phyloP scores from a whole-genome alignment of 2,113 vertebrate species.

The Calyptomena viridis region DNA sequence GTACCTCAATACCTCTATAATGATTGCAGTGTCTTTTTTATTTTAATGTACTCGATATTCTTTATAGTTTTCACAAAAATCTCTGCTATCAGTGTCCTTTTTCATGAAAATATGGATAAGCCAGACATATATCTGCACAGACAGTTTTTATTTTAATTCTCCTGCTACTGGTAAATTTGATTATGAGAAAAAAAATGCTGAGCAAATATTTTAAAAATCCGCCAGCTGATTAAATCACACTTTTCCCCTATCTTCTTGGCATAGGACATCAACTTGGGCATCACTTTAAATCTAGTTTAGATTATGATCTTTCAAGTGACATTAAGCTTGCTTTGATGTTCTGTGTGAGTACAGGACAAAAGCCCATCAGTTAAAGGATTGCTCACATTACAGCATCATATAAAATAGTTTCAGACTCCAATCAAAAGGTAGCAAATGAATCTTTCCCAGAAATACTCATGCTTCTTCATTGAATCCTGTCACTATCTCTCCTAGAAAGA shows the following conservation, averaged over 20 bases:
- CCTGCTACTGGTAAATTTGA: conserved; percentile 3
- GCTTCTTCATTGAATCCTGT: neutral
- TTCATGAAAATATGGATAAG: neutral
- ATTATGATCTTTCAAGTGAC: conserved; percentile 41
- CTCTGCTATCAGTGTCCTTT: neutral
- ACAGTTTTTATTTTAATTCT: conserved; percentile 25
- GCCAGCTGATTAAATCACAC: conserved; percentile 22
- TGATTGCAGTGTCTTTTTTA: neutral
- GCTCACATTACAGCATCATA: neutral
- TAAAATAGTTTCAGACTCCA: neutral
- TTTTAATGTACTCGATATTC: neutral
- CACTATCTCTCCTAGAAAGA: neutral
- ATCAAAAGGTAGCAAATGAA: neutral
- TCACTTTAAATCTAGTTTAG: conserved; percentile 28
- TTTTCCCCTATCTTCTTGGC: conserved; percentile 9
- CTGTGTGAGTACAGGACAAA: neutral
- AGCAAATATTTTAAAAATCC: conserved; percentile 46
- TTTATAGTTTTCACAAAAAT: neutral
- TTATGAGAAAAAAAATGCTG: neutral
- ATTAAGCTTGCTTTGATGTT: conserved; percentile 41
- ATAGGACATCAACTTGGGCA: neutral
- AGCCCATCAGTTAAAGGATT: conserved; percentile 9
- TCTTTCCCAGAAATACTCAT: neutral
- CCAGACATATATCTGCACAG: neutral
- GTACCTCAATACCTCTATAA: neutral